Percentiles rank a stretch among this genome's conserved stretches.
Evolutionary conservation across 2,888 invertebrate species (phyloP).

Genomic region (Scaeva pyrastri): DNA sequence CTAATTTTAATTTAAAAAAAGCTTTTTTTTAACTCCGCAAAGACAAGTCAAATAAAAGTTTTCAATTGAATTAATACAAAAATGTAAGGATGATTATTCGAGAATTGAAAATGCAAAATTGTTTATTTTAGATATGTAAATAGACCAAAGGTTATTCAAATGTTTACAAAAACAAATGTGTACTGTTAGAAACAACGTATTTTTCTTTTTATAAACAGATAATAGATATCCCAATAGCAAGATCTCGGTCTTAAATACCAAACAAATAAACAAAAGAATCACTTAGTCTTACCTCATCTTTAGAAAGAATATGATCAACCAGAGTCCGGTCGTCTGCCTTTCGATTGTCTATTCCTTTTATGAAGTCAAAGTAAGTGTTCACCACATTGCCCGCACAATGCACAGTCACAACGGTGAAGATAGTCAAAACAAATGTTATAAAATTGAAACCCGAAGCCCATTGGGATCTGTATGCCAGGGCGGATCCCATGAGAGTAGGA

Average conservation of each 20-base stretch:
- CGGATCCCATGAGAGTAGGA: slow-evolving; percentile 95
- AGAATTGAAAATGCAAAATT: neutral
- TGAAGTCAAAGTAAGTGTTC: slow-evolving; percentile 97
- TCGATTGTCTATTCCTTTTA: slow-evolving; percentile 96
- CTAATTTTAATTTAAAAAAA: slow-evolving; percentile 44
- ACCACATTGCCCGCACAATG: slow-evolving; percentile 98
- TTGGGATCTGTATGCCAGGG: slow-evolving; percentile 93
- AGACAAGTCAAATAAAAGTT: neutral
- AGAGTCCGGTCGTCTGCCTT: slow-evolving; percentile 97
- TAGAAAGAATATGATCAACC: slow-evolving; percentile 95
- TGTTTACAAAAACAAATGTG: slow-evolving; percentile 38
- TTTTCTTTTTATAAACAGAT: neutral
- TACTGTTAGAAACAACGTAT: slow-evolving; percentile 6
- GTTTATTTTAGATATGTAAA: neutral
- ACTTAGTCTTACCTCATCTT: slow-evolving; percentile 86
- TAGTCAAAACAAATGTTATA: slow-evolving; percentile 91
- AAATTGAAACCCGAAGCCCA: slow-evolving; percentile 91
- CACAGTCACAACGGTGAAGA: slow-evolving; percentile 94
- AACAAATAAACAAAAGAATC: slow-evolving; percentile 37
- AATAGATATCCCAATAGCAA: too few relatives aligned
- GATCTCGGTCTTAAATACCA: neutral
- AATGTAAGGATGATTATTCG: neutral
- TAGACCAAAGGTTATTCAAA: slow-evolving; percentile 23
- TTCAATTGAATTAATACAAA: neutral
- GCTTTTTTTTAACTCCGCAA: slow-evolving; percentile 32